Percentiles rank a stretch among this genome's conserved stretches.
phyloP scores from a whole-genome alignment of 2,888 invertebrate genomes.

The Leptura quadrifasciata region DNA sequence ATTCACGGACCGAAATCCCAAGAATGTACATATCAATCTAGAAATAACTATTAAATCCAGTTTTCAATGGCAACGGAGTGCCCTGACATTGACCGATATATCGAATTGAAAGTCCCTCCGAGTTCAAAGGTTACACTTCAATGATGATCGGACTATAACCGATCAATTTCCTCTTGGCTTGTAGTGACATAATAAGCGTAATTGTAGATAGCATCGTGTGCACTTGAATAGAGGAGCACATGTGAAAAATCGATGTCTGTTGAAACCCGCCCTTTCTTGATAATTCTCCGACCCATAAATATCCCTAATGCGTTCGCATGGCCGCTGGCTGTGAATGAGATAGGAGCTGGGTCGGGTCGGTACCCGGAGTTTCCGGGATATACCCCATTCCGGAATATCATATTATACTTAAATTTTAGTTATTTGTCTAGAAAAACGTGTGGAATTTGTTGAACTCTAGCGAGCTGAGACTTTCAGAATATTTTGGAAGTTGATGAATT shows the following conservation, averaged over 20 bases:
- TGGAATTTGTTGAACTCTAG: not conserved
- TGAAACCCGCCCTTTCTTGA: conserved; percentile 72
- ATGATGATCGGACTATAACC: not conserved
- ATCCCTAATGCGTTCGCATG: conserved; percentile 72
- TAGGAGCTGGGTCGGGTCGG: conserved; percentile 63
- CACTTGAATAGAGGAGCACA: conserved; percentile 66
- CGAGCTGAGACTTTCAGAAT: not conserved
- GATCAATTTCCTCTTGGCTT: conserved; percentile 34
- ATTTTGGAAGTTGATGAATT: not conserved
- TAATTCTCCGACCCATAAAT: conserved; percentile 72
- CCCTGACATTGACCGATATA: not conserved
- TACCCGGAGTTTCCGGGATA: conserved; percentile 52
- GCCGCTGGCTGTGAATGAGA: conserved; percentile 74
- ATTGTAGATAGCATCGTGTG: conserved; percentile 61
- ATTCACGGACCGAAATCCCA: too few relatives aligned
- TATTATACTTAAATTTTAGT: conserved; percentile 46
- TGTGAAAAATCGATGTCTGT: conserved; percentile 73
- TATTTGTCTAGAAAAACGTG: conserved; percentile 30
- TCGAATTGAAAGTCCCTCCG: not conserved
- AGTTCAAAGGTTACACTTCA: not conserved
- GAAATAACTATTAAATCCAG: too few relatives aligned
- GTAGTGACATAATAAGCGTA: conserved; percentile 55
- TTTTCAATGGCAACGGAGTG: not conserved
- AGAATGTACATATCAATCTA: too few relatives aligned
- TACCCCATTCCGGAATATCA: conserved; percentile 55